A percentile compares a stretch with the other conserved stretches of the same genome.
phyloP scores from a whole-genome alignment of 2,113 vertebrate species.

The Ceuthmochares aereus region DNA sequence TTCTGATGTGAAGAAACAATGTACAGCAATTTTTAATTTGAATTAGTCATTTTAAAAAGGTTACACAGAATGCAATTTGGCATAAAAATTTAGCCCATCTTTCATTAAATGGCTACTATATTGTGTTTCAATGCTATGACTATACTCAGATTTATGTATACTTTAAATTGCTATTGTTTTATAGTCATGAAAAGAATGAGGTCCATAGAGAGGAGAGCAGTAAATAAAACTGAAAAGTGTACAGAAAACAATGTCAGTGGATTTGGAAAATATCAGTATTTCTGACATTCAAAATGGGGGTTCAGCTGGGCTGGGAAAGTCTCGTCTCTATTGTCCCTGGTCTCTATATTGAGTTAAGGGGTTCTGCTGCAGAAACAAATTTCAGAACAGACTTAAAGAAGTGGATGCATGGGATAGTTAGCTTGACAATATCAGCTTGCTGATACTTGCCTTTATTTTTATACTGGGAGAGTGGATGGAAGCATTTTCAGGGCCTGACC shows the following conservation, averaged over 20 bases:
- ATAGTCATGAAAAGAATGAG: not conserved
- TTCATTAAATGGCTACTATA: not conserved
- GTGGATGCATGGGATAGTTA: not conserved
- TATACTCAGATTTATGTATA: conserved; percentile 1
- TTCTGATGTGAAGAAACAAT: not conserved
- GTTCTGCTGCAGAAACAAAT: not conserved
- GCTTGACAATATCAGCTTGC: not conserved
- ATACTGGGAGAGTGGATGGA: not conserved
- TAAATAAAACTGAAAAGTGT: not conserved
- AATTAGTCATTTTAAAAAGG: not conserved
- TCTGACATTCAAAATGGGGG: not conserved
- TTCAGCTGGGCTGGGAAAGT: not conserved
- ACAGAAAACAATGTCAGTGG: conserved; percentile 1
- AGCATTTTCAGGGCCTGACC: not conserved
- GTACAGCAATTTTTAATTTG: not conserved
- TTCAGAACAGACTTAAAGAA: not conserved
- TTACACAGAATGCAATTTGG: not conserved
- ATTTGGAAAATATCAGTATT: not conserved
- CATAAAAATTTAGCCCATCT: not conserved
- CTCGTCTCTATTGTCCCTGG: not conserved
- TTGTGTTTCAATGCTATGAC: not conserved
- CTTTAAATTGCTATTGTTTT: conserved; percentile 29
- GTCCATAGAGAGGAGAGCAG: not conserved
- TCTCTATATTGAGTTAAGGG: not conserved
- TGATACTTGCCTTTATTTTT: not conserved